A percentile compares a stretch with the other conserved stretches of the same genome.
Evolutionary conservation across 2,113 vertebrate species (phyloP).

Genomic region (Tor tambroides): DNA sequence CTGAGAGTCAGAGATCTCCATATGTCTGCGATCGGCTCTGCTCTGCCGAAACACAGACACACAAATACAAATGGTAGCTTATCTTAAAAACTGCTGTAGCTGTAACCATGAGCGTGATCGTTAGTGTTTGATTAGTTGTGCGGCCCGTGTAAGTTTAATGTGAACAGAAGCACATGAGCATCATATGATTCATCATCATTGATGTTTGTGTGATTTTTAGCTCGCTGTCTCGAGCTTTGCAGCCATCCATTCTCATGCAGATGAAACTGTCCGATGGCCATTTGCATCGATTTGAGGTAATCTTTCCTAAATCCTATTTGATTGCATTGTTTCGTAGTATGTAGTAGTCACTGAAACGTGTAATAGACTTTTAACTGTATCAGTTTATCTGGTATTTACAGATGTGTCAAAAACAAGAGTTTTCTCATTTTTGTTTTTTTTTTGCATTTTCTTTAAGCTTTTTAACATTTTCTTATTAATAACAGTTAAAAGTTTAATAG

Average conservation of each 20-base stretch:
- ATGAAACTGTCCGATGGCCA: conserved; percentile 87
- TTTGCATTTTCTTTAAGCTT: too few species aligned
- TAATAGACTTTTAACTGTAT: neutral
- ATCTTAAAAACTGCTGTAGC: neutral
- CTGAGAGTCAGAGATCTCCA: too few species aligned
- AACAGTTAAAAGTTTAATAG: too few species aligned
- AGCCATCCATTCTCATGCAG: conserved; percentile 91
- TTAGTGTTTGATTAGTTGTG: neutral
- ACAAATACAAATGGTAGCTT: neutral
- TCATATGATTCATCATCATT: neutral
- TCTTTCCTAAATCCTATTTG: neutral
- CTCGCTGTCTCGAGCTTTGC: conserved; percentile 86
- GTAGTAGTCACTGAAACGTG: neutral
- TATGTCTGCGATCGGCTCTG: too few species aligned
- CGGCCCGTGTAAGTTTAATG: neutral
- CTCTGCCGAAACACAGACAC: too few species aligned
- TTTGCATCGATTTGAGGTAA: conserved; percentile 84
- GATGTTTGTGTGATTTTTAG: conserved; percentile 66
- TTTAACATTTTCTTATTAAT: neutral
- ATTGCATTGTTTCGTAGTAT: neutral
- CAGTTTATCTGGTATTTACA: neutral
- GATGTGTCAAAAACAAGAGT: neutral
- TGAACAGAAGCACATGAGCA: neutral
- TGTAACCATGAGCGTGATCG: neutral
- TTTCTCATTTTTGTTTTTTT: too few species aligned